Conservation (phyloP, 2,888 invertebrate genomes). For the Drosophila sordidula region DNA sequence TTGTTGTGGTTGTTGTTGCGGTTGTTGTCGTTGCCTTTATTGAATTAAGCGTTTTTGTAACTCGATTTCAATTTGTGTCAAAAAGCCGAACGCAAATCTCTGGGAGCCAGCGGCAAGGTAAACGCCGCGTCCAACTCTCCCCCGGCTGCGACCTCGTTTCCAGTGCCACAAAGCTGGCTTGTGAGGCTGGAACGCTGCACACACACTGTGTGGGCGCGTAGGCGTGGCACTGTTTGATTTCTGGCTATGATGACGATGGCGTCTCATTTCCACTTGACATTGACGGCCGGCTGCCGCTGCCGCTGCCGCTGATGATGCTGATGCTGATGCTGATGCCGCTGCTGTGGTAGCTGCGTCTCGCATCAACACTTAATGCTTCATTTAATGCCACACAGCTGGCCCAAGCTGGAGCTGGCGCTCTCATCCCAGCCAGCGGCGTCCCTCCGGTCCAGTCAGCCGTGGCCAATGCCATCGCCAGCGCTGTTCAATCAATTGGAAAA, state of each 20-base stretch:
- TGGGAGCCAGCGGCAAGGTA: slow-evolving; percentile 62
- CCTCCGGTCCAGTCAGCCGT: slow-evolving; percentile 36
- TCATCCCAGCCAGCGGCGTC: slow-evolving; percentile 17
- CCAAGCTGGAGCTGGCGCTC: slow-evolving; percentile 17
- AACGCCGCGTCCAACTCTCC: slow-evolving; percentile 16
- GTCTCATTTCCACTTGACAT: slow-evolving; percentile 70
- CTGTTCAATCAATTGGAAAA: slow-evolving; percentile 74
- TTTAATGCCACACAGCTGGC: slow-evolving; percentile 60
- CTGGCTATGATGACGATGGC: slow-evolving; percentile 32
- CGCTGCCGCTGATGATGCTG: not conserved
- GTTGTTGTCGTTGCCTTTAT: slow-evolving; percentile 61
- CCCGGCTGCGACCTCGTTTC: slow-evolving; percentile 2
- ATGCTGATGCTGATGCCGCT: not conserved
- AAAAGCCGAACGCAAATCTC: slow-evolving; percentile 54
- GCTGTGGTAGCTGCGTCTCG: slow-evolving; percentile 49
- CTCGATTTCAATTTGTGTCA: slow-evolving; percentile 74
- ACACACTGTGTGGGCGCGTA: slow-evolving; percentile 36
- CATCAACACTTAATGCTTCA: slow-evolving; percentile 73
- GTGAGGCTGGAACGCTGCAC: slow-evolving; percentile 14
- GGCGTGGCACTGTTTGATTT: slow-evolving; percentile 44
- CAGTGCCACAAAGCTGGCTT: not conserved
- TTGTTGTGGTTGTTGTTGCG: slow-evolving; percentile 20
- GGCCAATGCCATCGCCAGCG: slow-evolving; percentile 24
- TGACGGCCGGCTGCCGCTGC: slow-evolving; percentile 43
- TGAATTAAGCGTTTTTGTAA: slow-evolving; percentile 66